phyloP scores from a whole-genome alignment of 2,113 vertebrate species.

The Microtus montanus region DNA sequence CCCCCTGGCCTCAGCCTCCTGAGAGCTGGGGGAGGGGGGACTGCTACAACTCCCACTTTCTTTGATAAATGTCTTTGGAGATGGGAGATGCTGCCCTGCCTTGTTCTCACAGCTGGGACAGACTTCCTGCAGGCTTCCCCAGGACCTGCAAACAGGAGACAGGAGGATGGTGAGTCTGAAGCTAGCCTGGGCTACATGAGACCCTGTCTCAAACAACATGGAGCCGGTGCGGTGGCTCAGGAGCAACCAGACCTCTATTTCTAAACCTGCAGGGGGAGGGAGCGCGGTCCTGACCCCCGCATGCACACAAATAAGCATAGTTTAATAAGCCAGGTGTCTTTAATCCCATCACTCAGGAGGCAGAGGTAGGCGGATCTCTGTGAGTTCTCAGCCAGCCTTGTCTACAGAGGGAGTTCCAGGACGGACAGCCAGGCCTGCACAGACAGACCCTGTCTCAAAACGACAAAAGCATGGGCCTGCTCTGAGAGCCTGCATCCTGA shows the following conservation, averaged over 20 bases:
- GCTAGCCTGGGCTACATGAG: background rate
- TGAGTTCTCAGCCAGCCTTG: background rate
- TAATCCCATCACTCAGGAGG: background rate
- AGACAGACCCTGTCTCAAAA: background rate
- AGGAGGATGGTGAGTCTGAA: background rate
- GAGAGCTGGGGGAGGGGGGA: background rate
- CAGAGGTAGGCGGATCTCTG: background rate
- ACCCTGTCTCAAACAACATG: too few species aligned
- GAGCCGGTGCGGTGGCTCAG: too few species aligned
- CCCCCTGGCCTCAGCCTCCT: background rate
- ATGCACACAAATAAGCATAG: too few species aligned
- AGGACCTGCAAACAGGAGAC: too few species aligned
- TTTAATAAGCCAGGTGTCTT: too few species aligned
- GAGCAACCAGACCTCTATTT: background rate
- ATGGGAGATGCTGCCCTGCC: too few species aligned
- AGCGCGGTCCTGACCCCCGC: too few species aligned
- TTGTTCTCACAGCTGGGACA: background rate
- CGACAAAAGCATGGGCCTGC: background rate
- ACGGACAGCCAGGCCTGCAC: too few species aligned
- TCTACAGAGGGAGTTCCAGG: background rate
- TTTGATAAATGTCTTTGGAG: background rate
- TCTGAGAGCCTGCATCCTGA: background rate
- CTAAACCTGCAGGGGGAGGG: background rate
- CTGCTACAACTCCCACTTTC: background rate
- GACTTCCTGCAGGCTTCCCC: background rate